Evolutionary conservation across 2,888 invertebrate species (phyloP).

Genomic region (Protonemura montana): DNA sequence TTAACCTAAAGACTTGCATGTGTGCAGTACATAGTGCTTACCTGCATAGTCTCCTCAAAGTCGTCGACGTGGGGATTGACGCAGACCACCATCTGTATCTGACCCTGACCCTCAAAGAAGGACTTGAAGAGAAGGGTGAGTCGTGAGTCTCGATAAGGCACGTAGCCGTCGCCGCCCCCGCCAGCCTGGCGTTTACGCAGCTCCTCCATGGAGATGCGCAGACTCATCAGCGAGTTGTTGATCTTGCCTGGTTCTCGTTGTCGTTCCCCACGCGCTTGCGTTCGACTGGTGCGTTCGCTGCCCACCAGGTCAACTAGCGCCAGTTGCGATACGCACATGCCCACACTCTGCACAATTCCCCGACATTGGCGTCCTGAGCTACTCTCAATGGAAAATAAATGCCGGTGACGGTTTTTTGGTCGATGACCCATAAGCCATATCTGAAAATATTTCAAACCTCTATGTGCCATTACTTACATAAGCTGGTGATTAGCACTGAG

Average conservation of each 20-base stretch:
- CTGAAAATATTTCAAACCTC: too few species aligned
- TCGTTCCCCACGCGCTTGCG: conserved; percentile 83
- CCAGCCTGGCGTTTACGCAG: conserved; percentile 87
- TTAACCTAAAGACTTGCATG: too few species aligned
- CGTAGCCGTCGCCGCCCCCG: conserved; percentile 75
- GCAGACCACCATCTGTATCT: conserved; percentile 96
- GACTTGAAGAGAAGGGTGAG: conserved; percentile 96
- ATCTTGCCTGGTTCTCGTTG: conserved; percentile 87
- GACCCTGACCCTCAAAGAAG: conserved; percentile 97
- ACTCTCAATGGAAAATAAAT: too few species aligned
- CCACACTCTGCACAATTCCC: conserved; percentile 50
- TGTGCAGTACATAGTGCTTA: conserved; percentile 56
- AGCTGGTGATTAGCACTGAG: too few species aligned
- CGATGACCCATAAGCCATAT: too few species aligned
- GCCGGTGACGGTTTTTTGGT: too few species aligned
- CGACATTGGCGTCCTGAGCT: too few species aligned
- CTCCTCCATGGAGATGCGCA: conserved; percentile 89
- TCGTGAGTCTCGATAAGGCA: conserved; percentile 94
- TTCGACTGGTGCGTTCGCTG: conserved; percentile 90
- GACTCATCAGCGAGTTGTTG: conserved; percentile 94
- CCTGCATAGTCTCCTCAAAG: conserved; percentile 94
- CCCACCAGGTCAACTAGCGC: conserved; percentile 98
- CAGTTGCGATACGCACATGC: conserved; percentile 85
- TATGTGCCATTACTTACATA: too few species aligned
- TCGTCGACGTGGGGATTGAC: conserved; percentile 92